These are phyloP conservation scores for Dascillus cervinus DNA, from an alignment of 2,888 invertebrate genomes.

Conservation along the genomic window DNA sequence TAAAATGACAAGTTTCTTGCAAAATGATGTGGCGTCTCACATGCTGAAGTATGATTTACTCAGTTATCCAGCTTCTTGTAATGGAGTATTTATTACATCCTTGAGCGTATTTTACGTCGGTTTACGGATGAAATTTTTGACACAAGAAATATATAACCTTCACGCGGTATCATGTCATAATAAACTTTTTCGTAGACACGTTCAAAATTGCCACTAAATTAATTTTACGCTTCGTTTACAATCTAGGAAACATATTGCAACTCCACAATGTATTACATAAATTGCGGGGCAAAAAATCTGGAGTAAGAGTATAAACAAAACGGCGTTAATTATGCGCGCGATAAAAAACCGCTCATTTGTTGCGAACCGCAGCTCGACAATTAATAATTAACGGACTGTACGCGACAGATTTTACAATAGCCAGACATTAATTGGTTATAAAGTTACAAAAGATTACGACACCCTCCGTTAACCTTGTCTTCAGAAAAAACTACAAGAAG, in stretches of 20 bases:
- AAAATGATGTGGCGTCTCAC: conserved; percentile 21
- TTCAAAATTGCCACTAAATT: conserved; percentile 8
- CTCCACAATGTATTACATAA: too few species aligned
- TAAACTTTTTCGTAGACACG: conserved; percentile 4
- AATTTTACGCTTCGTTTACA: conserved; percentile 8
- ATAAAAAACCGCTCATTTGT: too few species aligned
- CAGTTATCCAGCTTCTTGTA: not conserved
- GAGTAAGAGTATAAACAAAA: too few species aligned
- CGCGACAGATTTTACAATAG: too few species aligned
- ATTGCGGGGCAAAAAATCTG: too few species aligned
- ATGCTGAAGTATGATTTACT: conserved; percentile 12
- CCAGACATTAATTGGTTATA: too few species aligned
- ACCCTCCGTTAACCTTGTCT: too few species aligned
- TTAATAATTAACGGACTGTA: too few species aligned
- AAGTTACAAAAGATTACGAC: too few species aligned
- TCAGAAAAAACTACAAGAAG: too few species aligned
- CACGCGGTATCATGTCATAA: conserved; percentile 6
- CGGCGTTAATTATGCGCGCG: too few species aligned
- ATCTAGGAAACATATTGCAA: conserved; percentile 3
- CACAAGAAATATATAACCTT: conserved; percentile 4
- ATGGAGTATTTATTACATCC: conserved; percentile 8
- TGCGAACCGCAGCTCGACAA: too few species aligned
- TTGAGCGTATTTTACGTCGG: conserved; percentile 5
- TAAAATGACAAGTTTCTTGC: conserved; percentile 19
- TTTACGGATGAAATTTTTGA: conserved; percentile 6